phyloP scores from a whole-genome alignment of 1,140 invertebrate genomes.

The Glomeris maerens region DNA sequence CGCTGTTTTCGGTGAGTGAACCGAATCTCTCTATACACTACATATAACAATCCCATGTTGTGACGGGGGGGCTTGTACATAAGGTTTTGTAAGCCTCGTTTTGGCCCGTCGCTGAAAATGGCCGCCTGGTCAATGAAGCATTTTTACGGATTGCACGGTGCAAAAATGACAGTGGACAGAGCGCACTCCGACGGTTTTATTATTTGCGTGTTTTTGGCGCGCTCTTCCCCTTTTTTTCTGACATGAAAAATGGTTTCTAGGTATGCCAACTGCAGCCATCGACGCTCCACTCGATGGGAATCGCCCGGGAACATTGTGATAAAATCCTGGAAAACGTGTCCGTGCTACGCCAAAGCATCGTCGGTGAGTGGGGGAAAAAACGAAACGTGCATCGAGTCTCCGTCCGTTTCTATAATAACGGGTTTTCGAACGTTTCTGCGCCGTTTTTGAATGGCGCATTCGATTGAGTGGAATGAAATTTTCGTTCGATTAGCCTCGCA shows the following conservation, averaged over 20 bases:
- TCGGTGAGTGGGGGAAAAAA: slow-evolving; percentile 25
- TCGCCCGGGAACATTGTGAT: slow-evolving; percentile 27
- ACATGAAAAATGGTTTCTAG: no score
- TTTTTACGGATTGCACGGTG: no score
- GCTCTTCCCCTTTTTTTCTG: slow-evolving; percentile 10
- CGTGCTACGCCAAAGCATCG: slow-evolving; percentile 25
- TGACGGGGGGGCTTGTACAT: no score
- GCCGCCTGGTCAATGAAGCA: neutral
- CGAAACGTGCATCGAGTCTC: no score
- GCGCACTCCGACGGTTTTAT: neutral
- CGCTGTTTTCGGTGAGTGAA: slow-evolving; percentile 26
- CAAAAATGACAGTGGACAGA: no score
- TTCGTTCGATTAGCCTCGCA: no score
- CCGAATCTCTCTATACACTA: no score
- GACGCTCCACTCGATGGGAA: slow-evolving; percentile 27
- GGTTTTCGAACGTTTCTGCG: no score
- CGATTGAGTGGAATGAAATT: no score
- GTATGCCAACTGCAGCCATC: slow-evolving; percentile 28
- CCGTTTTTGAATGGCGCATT: no score
- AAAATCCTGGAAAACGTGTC: slow-evolving; percentile 28
- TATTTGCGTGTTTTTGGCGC: neutral
- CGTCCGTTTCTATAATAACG: neutral
- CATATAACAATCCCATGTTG: no score
- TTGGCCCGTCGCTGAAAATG: neutral
- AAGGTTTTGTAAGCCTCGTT: no score